A percentile compares a stretch with the other conserved stretches of the same genome.
Evolutionary conservation across 1,140 invertebrate species (phyloP).

Genomic region (Pogonus chalceus): DNA sequence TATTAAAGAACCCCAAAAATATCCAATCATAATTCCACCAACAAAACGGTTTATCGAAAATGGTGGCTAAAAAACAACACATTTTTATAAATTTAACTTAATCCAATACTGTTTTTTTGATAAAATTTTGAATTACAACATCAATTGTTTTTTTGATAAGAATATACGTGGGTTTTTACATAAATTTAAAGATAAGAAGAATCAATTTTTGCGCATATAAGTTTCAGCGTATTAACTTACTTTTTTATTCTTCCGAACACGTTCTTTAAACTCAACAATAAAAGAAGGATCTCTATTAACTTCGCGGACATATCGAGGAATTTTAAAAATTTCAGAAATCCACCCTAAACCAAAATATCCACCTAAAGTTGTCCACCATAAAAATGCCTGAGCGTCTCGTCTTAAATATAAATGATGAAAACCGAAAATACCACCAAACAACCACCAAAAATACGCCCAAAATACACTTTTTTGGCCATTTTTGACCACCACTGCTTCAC

Average conservation of each 20-base stretch:
- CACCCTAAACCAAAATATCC: conserved; percentile 80
- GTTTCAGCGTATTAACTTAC: conserved; percentile 33
- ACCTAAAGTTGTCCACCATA: conserved; percentile 77
- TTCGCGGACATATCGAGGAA: conserved; percentile 79
- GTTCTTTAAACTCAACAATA: conserved; percentile 51
- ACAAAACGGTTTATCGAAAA: conserved; percentile 67
- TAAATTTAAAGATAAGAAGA: not conserved
- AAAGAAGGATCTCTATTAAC: conserved; percentile 70
- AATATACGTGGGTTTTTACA: not conserved
- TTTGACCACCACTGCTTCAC: not conserved
- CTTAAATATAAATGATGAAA: conserved; percentile 85
- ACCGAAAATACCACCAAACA: conserved; percentile 77
- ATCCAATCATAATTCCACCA: conserved; percentile 66
- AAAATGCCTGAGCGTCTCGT: conserved; percentile 80
- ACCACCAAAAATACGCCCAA: conserved; percentile 72
- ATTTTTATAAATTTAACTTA: not conserved
- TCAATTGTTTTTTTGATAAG: not conserved
- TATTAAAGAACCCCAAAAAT: conserved; percentile 68
- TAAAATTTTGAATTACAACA: not conserved
- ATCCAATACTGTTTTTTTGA: not conserved
- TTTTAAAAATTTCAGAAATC: conserved; percentile 73
- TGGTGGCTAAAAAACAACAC: conserved; percentile 51
- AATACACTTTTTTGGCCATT: conserved; percentile 52
- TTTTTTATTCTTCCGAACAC: conserved; percentile 52
- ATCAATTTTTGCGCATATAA: not conserved